Percentiles rank a stretch among this genome's conserved stretches.
These are phyloP conservation scores for Ormia ochracea DNA, from an alignment of 2,888 invertebrate species.

Conservation along the genomic window DNA sequence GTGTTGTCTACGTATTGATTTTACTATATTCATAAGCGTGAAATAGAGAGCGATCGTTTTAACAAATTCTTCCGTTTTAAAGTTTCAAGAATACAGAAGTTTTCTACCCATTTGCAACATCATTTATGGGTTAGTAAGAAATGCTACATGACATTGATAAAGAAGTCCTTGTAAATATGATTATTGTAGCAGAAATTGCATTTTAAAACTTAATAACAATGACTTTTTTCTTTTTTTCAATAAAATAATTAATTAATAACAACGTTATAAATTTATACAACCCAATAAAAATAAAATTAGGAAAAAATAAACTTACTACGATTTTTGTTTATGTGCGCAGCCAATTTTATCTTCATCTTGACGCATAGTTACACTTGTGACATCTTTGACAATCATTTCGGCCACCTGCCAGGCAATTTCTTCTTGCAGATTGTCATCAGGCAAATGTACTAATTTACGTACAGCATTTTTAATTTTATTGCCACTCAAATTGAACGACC, in stretches of 20 bases:
- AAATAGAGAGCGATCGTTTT: conserved; percentile 3
- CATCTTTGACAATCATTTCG: conserved; percentile 97
- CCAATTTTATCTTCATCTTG: background rate
- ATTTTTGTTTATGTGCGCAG: conserved; percentile 3
- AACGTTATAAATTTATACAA: background rate
- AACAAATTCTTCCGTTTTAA: background rate
- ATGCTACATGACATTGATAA: no score
- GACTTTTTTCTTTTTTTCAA: background rate
- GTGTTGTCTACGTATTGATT: background rate
- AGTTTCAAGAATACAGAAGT: background rate
- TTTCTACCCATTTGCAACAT: background rate
- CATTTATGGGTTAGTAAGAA: background rate
- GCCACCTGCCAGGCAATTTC: conserved; percentile 98
- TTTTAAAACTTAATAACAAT: conserved; percentile 26
- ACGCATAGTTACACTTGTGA: conserved; percentile 86
- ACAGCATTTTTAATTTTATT: conserved; percentile 80
- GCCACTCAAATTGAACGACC: conserved; percentile 72
- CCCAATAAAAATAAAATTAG: conserved; percentile 15
- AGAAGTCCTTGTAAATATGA: no score
- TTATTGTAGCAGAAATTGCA: background rate
- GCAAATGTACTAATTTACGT: conserved; percentile 87
- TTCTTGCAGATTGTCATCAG: conserved; percentile 92
- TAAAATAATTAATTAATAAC: conserved; percentile 1
- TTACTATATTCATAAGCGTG: background rate
- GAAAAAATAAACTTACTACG: conserved; percentile 44